These are phyloP conservation scores for Tenualosa ilisha DNA, from an alignment of 2,797 vertebrate species.

Conservation along the genomic window DNA sequence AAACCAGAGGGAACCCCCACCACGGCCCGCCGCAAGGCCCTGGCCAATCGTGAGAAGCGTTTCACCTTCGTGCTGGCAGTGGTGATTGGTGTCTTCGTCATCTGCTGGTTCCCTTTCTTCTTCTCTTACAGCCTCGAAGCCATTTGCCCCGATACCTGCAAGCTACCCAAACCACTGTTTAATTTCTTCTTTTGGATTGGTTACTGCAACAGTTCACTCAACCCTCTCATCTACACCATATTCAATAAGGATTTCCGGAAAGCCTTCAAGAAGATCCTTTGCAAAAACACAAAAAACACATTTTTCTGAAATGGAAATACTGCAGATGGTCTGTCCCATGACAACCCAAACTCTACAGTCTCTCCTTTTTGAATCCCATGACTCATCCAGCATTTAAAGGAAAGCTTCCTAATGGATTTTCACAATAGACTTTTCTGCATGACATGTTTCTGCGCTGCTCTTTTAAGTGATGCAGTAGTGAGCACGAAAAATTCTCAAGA, in stretches of 20 bases:
- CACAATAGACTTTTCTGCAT: conserved; percentile 12
- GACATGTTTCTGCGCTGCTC: background rate
- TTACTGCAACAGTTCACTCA: conserved; percentile 89
- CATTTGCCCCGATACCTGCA: conserved; percentile 72
- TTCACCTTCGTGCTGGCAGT: conserved; percentile 86
- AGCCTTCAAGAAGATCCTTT: conserved; percentile 84
- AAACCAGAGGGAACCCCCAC: conserved; percentile 52
- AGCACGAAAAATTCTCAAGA: conserved; percentile 6
- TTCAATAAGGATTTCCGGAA: conserved; percentile 88
- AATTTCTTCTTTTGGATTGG: conserved; percentile 87
- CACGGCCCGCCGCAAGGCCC: conserved; percentile 75
- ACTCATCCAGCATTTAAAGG: background rate
- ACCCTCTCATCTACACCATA: conserved; percentile 86
- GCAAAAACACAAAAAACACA: conserved; percentile 63
- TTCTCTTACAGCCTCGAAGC: conserved; percentile 76
- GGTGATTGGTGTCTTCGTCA: conserved; percentile 81
- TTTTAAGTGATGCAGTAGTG: background rate
- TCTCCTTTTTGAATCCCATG: background rate
- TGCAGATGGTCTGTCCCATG: background rate
- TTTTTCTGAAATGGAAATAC: conserved; percentile 51
- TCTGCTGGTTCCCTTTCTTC: conserved; percentile 89
- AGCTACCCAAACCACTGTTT: conserved; percentile 72
- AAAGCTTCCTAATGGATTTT: conserved; percentile 6
- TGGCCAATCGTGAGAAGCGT: conserved; percentile 82
- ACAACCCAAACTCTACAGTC: background rate